Evolutionary conservation across 2,888 invertebrate species (phyloP).

Genomic region (Metallyticus violacea): DNA sequence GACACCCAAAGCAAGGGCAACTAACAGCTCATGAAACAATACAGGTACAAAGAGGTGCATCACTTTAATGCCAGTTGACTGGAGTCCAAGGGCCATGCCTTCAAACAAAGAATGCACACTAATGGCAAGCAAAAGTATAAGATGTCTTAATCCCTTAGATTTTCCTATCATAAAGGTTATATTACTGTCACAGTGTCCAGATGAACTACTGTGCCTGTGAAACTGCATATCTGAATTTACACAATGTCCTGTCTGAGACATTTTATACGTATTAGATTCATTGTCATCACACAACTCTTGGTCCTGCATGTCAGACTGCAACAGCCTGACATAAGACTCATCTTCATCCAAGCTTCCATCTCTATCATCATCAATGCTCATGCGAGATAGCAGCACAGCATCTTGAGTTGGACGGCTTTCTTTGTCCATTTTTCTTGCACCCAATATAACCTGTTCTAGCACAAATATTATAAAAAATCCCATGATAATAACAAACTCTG

Average conservation of each 20-base stretch:
- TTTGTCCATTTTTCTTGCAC: background rate
- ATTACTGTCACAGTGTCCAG: conserved; percentile 1
- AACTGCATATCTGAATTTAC: background rate
- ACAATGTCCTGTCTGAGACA: background rate
- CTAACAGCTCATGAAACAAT: conserved; percentile 41
- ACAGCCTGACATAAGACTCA: conserved; percentile 25
- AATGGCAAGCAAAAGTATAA: conserved; percentile 42
- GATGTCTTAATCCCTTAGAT: conserved; percentile 36
- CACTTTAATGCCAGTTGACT: conserved; percentile 38
- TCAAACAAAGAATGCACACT: conserved; percentile 44
- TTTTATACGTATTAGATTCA: background rate
- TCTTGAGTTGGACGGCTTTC: background rate
- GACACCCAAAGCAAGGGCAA: conserved; percentile 42
- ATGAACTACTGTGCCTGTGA: background rate
- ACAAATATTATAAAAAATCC: conserved; percentile 43
- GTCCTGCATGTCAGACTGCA: conserved; percentile 2
- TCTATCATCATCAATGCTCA: background rate
- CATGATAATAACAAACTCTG: conserved; percentile 40
- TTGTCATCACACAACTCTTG: background rate
- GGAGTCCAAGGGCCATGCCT: conserved; percentile 44
- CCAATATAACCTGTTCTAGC: conserved; percentile 37
- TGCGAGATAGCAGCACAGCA: conserved; percentile 26
- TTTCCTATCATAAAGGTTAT: conserved; percentile 9
- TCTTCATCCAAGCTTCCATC: conserved; percentile 1
- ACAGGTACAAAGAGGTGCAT: conserved; percentile 42